Base-by-base conservation (phyloP, 2,797 vertebrate species). In the Furcifer pardalis region DNA sequence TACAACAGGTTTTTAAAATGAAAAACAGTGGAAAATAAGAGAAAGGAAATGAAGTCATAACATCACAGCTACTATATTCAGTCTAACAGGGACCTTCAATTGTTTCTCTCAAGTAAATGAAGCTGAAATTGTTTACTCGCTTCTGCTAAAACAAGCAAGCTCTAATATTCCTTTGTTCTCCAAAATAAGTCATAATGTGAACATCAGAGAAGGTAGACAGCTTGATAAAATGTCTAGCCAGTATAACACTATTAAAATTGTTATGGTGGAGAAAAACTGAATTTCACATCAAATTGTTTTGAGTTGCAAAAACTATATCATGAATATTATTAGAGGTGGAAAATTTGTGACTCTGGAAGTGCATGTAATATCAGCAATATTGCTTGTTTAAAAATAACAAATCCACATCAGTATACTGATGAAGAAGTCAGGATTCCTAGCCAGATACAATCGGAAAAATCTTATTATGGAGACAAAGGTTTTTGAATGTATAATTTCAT, bases 181-280 rank as follows among this genome's bases (percentile, higher is more conserved):
- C 56, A 74, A 81, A 65, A 85, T 56, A 85, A 7, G 19, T 79
- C 27, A 86, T 85, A 40, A 63, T 9, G 0, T 80, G 30, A 80
- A n/a, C 52, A 37, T 66, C 32, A 66, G 79, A 66, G 72, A 81
- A 78, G 60, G 77, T 25, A 25, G 23, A 66, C 85, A 59, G 23
- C 27, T 82, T 89, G 88, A 79, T 85, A 0, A 46, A 87, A 72
- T 87, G 81, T 84, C 77, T 87, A 0, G 1, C 10, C 23, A 79
- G 56, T 79, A 75, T 82, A 87, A 86, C 52, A 30, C 69, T 84
- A 87, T 84, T 87, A 87, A 87, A 80, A 46, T 13, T 81, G 71
- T 83, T 88, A 65, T 63, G 80, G 83, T 71, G 44, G 71, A 86
- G 46, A 66, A 89, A 91, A 90, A 79, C 68, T n/a, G 72, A 90